Evolutionary conservation across 2,113 vertebrate species (phyloP).

Genomic region (Engystomops pustulosus): DNA sequence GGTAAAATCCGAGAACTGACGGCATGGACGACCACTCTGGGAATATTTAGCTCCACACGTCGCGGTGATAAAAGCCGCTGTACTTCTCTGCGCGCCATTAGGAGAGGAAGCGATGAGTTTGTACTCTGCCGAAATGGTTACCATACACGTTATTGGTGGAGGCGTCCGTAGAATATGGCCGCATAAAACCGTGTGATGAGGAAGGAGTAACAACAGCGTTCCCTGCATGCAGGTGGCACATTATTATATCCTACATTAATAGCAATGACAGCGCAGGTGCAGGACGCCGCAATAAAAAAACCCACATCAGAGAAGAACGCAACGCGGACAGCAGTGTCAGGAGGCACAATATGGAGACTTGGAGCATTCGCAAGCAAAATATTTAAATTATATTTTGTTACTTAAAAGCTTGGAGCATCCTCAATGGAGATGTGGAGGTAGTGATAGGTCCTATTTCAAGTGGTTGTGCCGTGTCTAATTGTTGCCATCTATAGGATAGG

Average conservation of each 20-base stretch:
- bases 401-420: no score
- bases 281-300: background rate
- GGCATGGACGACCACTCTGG: background rate
- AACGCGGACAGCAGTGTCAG: background rate
- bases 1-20: background rate
- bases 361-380: background rate
- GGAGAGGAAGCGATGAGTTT: constrained; percentile 10
- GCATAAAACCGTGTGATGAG: background rate
- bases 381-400: no score
- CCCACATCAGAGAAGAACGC: background rate
- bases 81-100: constrained; percentile 29
- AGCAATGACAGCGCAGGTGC: no score
- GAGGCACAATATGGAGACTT: background rate
- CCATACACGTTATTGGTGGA: constrained; percentile 26
- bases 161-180: background rate
- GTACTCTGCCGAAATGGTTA: constrained; percentile 13
- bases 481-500: no score
- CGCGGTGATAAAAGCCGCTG: constrained; percentile 11
- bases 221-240: background rate
- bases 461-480: no score
- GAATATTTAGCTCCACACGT: constrained; percentile 20
- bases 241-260: background rate
- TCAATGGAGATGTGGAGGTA: no score
- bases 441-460: no score
- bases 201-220: background rate